Evolutionary conservation across 1,140 invertebrate species (phyloP).

Genomic region (Ganaspis sp.): DNA sequence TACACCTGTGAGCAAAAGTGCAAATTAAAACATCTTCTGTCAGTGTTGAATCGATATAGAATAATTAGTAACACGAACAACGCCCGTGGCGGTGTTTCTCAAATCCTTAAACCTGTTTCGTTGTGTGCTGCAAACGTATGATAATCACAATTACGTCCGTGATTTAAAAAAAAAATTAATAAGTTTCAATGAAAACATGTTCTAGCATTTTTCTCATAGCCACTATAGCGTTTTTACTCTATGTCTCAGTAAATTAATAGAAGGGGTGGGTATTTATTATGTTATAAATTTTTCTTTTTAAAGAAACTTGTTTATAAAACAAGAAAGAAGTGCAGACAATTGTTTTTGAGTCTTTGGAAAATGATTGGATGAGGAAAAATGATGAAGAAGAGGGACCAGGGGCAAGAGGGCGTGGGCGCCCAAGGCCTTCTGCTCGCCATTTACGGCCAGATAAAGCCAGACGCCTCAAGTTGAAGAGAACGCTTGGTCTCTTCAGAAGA

Average conservation of each 20-base stretch:
- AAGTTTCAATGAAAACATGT: not conserved
- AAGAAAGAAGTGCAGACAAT: not conserved
- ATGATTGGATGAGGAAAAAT: conserved; percentile 45
- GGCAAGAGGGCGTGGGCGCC: conserved; percentile 68
- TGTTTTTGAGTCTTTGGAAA: not conserved
- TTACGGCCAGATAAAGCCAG: conserved; percentile 65
- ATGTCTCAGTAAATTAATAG: no score
- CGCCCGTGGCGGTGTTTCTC: conserved; percentile 7
- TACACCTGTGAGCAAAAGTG: conserved; percentile 13
- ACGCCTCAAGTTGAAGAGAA: conserved; percentile 61
- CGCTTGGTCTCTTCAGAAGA: conserved; percentile 48
- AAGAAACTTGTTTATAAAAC: not conserved
- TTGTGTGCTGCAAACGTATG: not conserved
- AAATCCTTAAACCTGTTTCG: conserved; percentile 5
- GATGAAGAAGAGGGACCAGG: conserved; percentile 43
- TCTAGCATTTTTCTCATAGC: not conserved
- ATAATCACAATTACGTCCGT: not conserved
- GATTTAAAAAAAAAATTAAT: not conserved
- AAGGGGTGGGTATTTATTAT: no score
- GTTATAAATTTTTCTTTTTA: no score
- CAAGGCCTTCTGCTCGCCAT: conserved; percentile 70
- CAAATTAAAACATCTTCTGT: conserved; percentile 24
- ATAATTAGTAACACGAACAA: conserved; percentile 21
- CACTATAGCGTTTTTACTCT: no score
- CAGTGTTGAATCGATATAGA: conserved; percentile 23